These are phyloP conservation scores for Lethenteron reissneri DNA, from an alignment of 2,113 vertebrate species.

Conservation along the genomic window DNA sequence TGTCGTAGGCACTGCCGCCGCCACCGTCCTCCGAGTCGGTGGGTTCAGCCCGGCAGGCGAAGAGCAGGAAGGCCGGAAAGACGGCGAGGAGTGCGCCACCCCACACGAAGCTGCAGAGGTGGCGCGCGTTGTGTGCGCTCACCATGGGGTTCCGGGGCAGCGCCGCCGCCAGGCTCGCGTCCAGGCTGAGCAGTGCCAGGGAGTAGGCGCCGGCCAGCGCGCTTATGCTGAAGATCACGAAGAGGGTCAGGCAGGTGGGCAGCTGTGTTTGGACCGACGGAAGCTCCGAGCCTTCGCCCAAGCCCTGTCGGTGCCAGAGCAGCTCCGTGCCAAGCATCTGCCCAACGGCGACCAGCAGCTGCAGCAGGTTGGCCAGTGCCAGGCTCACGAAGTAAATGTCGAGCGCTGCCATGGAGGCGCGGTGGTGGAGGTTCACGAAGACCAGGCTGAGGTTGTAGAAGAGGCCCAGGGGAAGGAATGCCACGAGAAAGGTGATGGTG, in stretches of 20 bases:
- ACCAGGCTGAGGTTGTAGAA: conserved; percentile 70
- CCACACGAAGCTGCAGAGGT: conserved; percentile 89
- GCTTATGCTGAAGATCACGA: conserved; percentile 76
- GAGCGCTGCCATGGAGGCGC: conserved; percentile 79
- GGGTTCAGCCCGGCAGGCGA: conserved; percentile 76
- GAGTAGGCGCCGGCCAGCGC: conserved; percentile 84
- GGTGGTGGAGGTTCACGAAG: conserved; percentile 68
- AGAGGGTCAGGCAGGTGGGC: conserved; percentile 56
- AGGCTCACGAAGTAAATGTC: conserved; percentile 97
- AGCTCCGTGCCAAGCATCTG: conserved; percentile 56
- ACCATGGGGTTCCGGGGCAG: conserved; percentile 87
- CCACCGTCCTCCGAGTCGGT: conserved; percentile 22
- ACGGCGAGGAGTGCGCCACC: conserved; percentile 82
- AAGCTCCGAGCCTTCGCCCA: background rate
- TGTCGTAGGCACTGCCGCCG: no score
- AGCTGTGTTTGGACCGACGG: conserved; percentile 15
- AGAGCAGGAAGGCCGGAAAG: conserved; percentile 82
- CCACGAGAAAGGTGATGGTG: conserved; percentile 65
- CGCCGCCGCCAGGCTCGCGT: conserved; percentile 83
- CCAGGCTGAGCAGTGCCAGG: conserved; percentile 67
- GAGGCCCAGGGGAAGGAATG: conserved; percentile 66
- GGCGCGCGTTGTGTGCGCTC: conserved; percentile 82
- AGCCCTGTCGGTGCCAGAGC: conserved; percentile 29
- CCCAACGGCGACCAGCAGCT: conserved; percentile 48
- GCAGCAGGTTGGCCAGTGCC: conserved; percentile 63